Evolutionary conservation across 2,113 vertebrate genomes (phyloP).

Genomic region (Pygoscelis antarcticus): DNA sequence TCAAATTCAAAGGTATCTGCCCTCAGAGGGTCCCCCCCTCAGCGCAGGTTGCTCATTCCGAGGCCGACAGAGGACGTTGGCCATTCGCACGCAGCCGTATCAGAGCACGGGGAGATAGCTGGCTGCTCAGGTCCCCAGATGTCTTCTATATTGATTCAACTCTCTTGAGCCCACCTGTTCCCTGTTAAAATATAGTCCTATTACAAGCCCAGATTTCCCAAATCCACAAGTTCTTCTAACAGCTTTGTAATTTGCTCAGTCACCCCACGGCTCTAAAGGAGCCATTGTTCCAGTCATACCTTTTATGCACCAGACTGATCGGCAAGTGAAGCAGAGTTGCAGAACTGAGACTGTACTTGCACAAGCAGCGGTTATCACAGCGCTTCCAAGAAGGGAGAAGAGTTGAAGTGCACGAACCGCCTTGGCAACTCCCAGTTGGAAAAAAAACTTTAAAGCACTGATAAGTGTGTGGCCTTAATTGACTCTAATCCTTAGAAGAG

Average conservation of each 20-base stretch:
- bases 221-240: neutral
- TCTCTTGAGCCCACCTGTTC: neutral
- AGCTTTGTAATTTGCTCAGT: neutral
- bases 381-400: neutral
- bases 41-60: neutral
- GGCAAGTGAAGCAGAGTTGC: neutral
- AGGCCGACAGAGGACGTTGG: neutral
- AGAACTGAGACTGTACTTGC: neutral
- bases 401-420: neutral
- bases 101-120: neutral
- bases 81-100: rapidly evolving
- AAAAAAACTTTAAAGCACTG: neutral
- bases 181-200: neutral
- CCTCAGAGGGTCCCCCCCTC: too few species aligned
- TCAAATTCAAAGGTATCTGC: neutral
- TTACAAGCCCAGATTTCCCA: neutral
- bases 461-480: neutral
- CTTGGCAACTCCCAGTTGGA: rapidly evolving
- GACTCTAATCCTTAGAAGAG: neutral
- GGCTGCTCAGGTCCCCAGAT: neutral
- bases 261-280: neutral
- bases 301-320: rapidly evolving
- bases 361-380: neutral
- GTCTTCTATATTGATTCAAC: neutral
- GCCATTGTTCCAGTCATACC: neutral